A percentile compares a stretch with the other conserved stretches of the same genome.
These are phyloP conservation scores for Sparus aurata DNA, from an alignment of 2,797 vertebrate genomes.

Conservation along the genomic window DNA sequence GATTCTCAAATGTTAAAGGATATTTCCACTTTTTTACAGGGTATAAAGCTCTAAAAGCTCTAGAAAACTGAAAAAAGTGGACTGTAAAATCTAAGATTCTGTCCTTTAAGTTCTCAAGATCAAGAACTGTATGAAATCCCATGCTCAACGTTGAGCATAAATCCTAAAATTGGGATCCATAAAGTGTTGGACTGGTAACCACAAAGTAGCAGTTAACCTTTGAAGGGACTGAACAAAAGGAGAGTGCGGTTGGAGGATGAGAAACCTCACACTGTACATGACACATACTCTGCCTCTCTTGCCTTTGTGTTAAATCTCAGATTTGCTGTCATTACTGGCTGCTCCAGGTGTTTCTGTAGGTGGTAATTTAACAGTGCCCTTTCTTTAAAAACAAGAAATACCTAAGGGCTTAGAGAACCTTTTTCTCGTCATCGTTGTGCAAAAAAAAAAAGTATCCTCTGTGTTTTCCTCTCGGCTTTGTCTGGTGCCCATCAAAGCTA, in stretches of 20 bases:
- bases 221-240: constrained; percentile 43
- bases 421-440: constrained; percentile 23
- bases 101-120: neutral
- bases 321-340: constrained; percentile 62
- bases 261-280: constrained; percentile 33
- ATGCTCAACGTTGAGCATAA: constrained; percentile 3
- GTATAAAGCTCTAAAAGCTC: neutral
- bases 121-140: constrained; percentile 3
- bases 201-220: constrained; percentile 22
- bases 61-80: neutral
- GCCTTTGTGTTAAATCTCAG: constrained; percentile 53
- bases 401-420: constrained; percentile 44
- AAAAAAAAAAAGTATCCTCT: neutral
- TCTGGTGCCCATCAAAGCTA: constrained; percentile 39
- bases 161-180: constrained; percentile 12
- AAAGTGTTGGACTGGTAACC: constrained; percentile 22
- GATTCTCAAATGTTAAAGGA: neutral
- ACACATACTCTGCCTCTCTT: constrained; percentile 17
- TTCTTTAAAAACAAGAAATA: constrained; percentile 55
- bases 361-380: constrained; percentile 64
- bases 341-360: constrained; percentile 71
- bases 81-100: neutral
- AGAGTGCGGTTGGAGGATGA: constrained; percentile 27
- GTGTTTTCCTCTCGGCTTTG: constrained; percentile 36
- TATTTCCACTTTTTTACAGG: neutral